A percentile compares a stretch with the other conserved stretches of the same genome.
These are phyloP conservation scores for Uropetala carovei DNA, from an alignment of 2,888 invertebrate genomes.

Conservation along the genomic window DNA sequence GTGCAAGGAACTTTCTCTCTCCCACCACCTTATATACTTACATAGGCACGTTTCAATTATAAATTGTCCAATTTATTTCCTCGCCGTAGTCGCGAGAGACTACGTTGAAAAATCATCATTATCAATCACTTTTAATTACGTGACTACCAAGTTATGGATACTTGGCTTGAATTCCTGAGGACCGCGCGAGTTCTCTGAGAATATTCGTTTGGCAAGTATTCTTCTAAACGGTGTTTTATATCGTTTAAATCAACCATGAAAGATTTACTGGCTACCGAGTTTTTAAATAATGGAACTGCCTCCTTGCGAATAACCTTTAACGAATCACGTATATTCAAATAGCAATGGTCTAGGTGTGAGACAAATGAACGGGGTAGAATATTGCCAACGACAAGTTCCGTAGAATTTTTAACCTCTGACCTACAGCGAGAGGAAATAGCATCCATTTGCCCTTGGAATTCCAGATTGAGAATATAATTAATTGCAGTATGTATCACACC, in stretches of 20 bases:
- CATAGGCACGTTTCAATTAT: slow-evolving; percentile 6
- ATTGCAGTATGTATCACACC: background rate
- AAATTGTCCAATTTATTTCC: slow-evolving; percentile 19
- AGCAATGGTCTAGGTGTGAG: background rate
- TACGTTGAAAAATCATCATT: background rate
- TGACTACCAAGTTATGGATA: background rate
- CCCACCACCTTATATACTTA: background rate
- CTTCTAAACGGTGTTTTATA: background rate
- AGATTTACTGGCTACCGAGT: background rate
- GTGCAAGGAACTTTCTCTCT: background rate
- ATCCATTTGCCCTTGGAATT: background rate
- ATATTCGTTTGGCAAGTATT: background rate
- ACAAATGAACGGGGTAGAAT: background rate
- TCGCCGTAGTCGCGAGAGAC: background rate
- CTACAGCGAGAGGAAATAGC: background rate
- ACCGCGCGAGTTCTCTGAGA: background rate
- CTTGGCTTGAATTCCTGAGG: background rate
- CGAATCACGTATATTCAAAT: background rate
- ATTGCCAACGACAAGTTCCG: background rate
- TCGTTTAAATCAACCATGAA: background rate
- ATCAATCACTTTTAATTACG: background rate
- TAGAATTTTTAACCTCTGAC: background rate
- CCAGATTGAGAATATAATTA: background rate
- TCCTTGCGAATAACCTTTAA: background rate
- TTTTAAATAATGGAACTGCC: background rate